Percentiles rank a stretch among this genome's conserved stretches.
phyloP scores from a whole-genome alignment of 2,113 vertebrate species.

The Odobenus rosmarus region DNA sequence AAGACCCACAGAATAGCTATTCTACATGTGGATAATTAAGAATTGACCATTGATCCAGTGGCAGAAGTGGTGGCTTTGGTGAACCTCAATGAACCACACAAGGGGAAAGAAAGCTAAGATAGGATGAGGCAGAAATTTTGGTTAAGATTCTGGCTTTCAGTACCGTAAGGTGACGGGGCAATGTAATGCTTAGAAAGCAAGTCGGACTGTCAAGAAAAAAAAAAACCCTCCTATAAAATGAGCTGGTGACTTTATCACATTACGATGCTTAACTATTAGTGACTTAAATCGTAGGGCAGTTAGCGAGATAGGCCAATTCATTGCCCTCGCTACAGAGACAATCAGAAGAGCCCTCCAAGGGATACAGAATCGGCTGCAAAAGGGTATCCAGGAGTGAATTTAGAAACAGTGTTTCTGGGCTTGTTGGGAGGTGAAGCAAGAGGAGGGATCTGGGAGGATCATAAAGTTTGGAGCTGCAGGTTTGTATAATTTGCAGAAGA shows the following conservation, averaged over 20 bases:
- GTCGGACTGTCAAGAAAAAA: neutral
- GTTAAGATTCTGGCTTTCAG: neutral
- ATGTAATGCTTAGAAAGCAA: neutral
- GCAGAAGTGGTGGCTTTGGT: neutral
- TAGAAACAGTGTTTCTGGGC: neutral
- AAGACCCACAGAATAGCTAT: neutral
- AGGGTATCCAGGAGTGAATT: neutral
- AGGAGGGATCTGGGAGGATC: neutral
- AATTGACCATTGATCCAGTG: neutral
- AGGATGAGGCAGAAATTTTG: neutral
- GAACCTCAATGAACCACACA: neutral
- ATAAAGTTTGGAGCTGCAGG: neutral
- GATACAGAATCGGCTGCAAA: neutral
- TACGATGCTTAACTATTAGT: neutral
- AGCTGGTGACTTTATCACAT: slow-evolving; percentile 24
- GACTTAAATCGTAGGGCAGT: slow-evolving; percentile 6
- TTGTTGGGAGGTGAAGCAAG: neutral
- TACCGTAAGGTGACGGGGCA: neutral
- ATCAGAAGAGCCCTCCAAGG: neutral
- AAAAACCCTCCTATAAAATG: slow-evolving; percentile 47
- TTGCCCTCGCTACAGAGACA: neutral
- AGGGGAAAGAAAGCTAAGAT: neutral
- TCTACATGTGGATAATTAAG: neutral
- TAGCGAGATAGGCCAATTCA: neutral
- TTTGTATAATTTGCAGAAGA: neutral